Base-by-base conservation (phyloP, 1,140 invertebrate genomes). In the Lepidostoma basale region DNA sequence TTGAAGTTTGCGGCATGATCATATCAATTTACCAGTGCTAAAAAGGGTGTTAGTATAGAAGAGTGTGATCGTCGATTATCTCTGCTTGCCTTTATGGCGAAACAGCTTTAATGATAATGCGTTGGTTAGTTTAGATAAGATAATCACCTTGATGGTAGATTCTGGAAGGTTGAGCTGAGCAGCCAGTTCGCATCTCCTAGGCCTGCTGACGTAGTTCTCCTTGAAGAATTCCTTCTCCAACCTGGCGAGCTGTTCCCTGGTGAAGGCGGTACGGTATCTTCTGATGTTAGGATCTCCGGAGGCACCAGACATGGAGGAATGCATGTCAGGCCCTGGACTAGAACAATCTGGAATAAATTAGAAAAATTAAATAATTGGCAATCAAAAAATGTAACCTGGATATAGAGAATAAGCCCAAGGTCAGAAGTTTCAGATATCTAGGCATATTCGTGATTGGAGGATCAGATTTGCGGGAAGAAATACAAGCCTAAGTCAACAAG, bases 191-290 rank as follows among this genome's bases (percentile, higher is more conserved):
- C 95, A 97, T 67, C 98, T 84, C 67, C 95, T 87, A 0, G 97
- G 97, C 47, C 97, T 83, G 0, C 94, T 98, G 0, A 99, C 96
- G 79, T 99, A 99, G 80, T 98, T 99, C 82, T 99, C 98, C 75
- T 95, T 92, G 75, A 89, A 87, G 79, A 99, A 99, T 79, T 99
- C 98, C 75, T 97, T 96, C 80, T 99, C 98, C n/a, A 99, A 81
- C 36, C 95, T 85, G 0, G 86, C 87, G 16, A 99, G 82, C 79
- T 99, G 98, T 76, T 99, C 97, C 23, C 96, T 85, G 0, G 95
- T 97, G 82, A 99, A 99, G 0, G 98, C 98, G 0, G 98, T 99
- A 22, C 98, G 85, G 77, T 99, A 99, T 47, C 98, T 85, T 62
- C 97, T 87, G 59, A 83, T 83, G 64, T 83, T 83, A 0, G 81